These are phyloP conservation scores for Platygyra sinensis DNA, from an alignment of 64 coral and sea anemone species.

Conservation along the genomic window DNA sequence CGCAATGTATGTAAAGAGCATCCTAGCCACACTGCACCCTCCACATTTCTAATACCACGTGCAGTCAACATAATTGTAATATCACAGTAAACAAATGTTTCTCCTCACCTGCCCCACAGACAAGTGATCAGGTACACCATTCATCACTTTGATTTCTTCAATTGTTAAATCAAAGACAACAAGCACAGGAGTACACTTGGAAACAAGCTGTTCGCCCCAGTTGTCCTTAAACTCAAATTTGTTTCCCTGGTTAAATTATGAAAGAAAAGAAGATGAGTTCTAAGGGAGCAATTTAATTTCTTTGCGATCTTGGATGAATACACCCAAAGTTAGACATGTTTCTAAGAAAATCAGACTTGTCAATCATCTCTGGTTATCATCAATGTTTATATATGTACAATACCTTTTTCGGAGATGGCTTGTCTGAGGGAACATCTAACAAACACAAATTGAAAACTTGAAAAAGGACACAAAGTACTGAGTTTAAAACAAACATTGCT, in stretches of 20 bases:
- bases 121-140: slow-evolving; percentile 70
- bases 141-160: slow-evolving; percentile 64
- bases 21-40: no score
- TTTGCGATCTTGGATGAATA: not conserved
- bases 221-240: slow-evolving; percentile 83
- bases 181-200: slow-evolving; percentile 59
- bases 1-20: no score
- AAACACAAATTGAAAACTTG: not conserved
- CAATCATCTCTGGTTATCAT: not conserved
- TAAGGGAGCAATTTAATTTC: no score
- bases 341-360: no score
- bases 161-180: slow-evolving; percentile 58
- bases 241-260: slow-evolving; percentile 42
- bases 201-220: slow-evolving; percentile 89
- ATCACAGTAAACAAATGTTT: not conserved
- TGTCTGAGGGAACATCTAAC: not conserved
- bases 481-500: no score
- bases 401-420: slow-evolving; percentile 40
- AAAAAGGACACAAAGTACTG: not conserved
- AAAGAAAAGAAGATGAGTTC: not conserved
- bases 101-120: slow-evolving; percentile 84
- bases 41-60: no score
- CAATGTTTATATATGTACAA: no score
- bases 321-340: no score
- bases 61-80: not conserved